Evolutionary conservation across 2,113 vertebrate species (phyloP).

Genomic region (Proteles cristata): DNA sequence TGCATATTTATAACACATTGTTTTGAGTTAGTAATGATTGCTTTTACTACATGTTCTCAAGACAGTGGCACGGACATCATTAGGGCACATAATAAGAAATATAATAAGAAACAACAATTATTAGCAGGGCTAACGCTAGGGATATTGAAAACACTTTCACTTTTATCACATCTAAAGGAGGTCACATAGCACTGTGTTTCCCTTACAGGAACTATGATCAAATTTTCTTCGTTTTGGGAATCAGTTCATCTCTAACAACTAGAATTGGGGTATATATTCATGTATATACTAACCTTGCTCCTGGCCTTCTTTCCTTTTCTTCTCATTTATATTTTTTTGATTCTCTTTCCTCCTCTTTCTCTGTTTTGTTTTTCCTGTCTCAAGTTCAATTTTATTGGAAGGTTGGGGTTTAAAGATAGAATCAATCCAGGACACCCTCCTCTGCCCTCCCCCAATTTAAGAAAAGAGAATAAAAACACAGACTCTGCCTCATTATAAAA

Average conservation of each 20-base stretch:
- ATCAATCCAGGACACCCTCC: background rate
- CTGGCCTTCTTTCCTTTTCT: background rate
- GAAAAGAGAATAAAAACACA: constrained; percentile 37
- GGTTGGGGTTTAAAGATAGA: constrained; percentile 6
- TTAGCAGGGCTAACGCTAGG: constrained; percentile 56
- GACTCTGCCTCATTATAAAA: background rate
- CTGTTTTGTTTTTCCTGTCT: background rate
- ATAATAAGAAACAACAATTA: constrained; percentile 68
- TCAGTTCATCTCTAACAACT: background rate
- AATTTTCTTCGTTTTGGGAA: constrained; percentile 21
- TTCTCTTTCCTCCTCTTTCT: background rate
- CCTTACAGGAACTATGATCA: constrained; percentile 1
- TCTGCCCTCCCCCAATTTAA: background rate
- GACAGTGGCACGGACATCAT: constrained; percentile 62
- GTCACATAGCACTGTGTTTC: constrained; percentile 45
- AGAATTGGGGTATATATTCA: background rate
- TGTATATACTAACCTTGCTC: background rate
- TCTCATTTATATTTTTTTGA: background rate
- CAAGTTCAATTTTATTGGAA: constrained; percentile 1
- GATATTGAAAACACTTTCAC: constrained; percentile 57
- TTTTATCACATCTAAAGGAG: constrained; percentile 63
- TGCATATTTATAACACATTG: constrained; percentile 51
- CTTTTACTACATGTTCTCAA: constrained; percentile 66
- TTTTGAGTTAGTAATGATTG: constrained; percentile 59
- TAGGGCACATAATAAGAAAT: constrained; percentile 57